Percentiles rank a stretch among this genome's conserved stretches.
Evolutionary conservation across 2,888 invertebrate species (phyloP).

Genomic region (Idaea aversata): DNA sequence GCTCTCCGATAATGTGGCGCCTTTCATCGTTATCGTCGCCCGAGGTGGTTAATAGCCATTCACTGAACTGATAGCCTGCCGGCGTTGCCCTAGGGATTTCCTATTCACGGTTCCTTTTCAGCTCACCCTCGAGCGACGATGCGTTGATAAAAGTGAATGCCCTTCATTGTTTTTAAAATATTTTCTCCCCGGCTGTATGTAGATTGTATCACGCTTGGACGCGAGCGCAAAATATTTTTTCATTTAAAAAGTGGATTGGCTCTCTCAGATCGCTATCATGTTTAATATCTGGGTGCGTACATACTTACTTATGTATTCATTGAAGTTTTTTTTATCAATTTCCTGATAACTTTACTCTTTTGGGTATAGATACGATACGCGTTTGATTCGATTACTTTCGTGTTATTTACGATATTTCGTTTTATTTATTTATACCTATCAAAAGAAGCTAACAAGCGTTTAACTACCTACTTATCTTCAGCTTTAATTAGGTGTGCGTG

Average conservation of each 20-base stretch:
- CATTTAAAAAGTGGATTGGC: slow-evolving; percentile 49
- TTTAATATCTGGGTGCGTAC: slow-evolving; percentile 40
- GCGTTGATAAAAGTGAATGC: slow-evolving; percentile 75
- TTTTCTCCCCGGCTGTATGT: slow-evolving; percentile 60
- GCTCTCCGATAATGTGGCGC: slow-evolving; percentile 47
- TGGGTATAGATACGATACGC: slow-evolving; percentile 1
- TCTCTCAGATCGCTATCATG: slow-evolving; percentile 50
- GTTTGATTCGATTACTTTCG: slow-evolving; percentile 9
- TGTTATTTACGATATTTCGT: slow-evolving; percentile 1
- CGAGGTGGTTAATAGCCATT: slow-evolving; percentile 74
- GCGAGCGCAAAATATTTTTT: slow-evolving; percentile 52
- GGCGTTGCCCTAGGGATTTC: slow-evolving; percentile 56
- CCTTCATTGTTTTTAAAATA: slow-evolving; percentile 72
- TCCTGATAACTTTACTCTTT: slow-evolving; percentile 15
- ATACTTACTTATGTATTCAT: slow-evolving; percentile 19
- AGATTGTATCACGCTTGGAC: slow-evolving; percentile 56
- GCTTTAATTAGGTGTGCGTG: not conserved
- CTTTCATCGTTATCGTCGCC: slow-evolving; percentile 74
- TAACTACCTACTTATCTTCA: not conserved
- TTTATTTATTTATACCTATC: not conserved
- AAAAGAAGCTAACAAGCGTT: not conserved
- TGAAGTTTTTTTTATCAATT: slow-evolving; percentile 36
- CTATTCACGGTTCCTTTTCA: slow-evolving; percentile 68
- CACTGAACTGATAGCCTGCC: slow-evolving; percentile 66
- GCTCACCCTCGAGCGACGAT: slow-evolving; percentile 64